Conservation (phyloP, 2,797 vertebrate species). For the Parauchenoglanis punctatus region DNA sequence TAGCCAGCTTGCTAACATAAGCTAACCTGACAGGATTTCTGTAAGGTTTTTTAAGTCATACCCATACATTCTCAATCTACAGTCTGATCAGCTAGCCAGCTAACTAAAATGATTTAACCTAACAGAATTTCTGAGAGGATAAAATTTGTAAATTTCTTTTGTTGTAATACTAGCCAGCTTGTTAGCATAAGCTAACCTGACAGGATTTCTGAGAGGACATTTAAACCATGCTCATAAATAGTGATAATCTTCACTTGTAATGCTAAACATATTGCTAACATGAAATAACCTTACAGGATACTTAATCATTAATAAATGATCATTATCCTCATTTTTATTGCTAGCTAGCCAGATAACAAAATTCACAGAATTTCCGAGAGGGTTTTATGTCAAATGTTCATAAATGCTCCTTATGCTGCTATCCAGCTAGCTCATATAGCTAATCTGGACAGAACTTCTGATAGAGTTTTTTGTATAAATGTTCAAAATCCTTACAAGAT, state of each 20-base stretch:
- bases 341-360: background rate
- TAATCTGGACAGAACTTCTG: background rate
- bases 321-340: background rate
- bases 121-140: background rate
- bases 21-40: background rate
- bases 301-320: background rate
- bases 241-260: background rate
- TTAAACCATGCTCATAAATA: background rate
- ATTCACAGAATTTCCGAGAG: background rate
- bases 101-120: too few species aligned
- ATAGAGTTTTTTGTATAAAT: background rate
- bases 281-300: background rate
- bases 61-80: background rate
- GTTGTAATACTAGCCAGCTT: background rate
- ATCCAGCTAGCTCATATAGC: background rate
- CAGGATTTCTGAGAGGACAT: background rate
- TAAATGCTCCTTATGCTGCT: background rate
- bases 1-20: background rate
- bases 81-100: background rate
- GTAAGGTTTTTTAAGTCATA: background rate
- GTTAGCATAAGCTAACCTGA: background rate
- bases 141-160: background rate
- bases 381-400: background rate
- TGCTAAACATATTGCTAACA: background rate
- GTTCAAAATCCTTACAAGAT: background rate